phyloP scores from a whole-genome alignment of 1,140 invertebrate genomes.

The Hetaerina americana region DNA sequence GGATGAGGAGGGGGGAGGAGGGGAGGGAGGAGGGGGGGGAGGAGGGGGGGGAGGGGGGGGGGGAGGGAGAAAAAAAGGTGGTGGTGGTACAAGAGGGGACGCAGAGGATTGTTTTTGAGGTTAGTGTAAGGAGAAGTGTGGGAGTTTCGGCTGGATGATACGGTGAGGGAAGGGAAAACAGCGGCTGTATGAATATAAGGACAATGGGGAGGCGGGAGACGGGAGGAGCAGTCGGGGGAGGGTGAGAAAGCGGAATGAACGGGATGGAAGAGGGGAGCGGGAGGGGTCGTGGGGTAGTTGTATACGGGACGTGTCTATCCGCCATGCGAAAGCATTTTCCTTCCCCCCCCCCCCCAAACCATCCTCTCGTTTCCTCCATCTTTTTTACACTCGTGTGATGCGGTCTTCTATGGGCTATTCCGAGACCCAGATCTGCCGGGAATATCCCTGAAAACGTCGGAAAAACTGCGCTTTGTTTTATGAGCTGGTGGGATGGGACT shows the following conservation, averaged over 20 bases:
- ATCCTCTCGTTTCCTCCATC: background rate
- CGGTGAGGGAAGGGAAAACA: too few species aligned
- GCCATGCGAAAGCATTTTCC: background rate
- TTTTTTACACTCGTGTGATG: background rate
- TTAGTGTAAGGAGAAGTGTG: background rate
- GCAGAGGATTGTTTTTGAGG: background rate
- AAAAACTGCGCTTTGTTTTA: background rate
- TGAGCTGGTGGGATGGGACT: background rate
- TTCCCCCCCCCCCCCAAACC: too few species aligned
- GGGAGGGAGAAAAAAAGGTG: background rate
- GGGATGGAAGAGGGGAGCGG: too few species aligned
- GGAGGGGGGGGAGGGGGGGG: background rate
- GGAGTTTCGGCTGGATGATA: too few species aligned
- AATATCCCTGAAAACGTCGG: background rate
- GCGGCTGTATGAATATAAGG: too few species aligned
- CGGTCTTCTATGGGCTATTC: background rate
- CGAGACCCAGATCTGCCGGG: background rate
- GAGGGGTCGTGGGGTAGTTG: too few species aligned
- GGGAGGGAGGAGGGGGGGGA: background rate
- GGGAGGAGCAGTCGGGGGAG: too few species aligned
- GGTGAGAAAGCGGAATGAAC: too few species aligned
- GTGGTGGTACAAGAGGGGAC: background rate
- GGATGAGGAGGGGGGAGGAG: background rate
- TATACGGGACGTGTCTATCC: background rate
- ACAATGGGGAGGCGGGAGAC: too few species aligned